A percentile compares a stretch with the other conserved stretches of the same genome.
These are phyloP conservation scores for Dinomys branickii DNA, from an alignment of 2,113 vertebrate species.

Conservation along the genomic window DNA sequence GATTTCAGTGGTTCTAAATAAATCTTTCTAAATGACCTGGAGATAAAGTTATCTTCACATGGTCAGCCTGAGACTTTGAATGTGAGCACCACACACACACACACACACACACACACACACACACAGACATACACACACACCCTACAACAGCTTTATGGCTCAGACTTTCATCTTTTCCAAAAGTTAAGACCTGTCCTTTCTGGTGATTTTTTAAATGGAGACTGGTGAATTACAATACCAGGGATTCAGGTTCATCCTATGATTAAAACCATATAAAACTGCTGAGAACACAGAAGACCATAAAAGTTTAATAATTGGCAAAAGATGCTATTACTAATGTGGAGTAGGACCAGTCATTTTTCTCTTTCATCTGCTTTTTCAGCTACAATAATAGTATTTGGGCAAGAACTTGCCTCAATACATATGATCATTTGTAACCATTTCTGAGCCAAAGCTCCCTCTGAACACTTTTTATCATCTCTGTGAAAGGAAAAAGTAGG, in stretches of 20 bases:
- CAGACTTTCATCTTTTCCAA: not conserved
- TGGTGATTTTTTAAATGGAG: not conserved
- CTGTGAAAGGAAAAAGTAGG: not conserved
- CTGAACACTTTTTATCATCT: not conserved
- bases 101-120: not conserved
- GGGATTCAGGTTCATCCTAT: not conserved
- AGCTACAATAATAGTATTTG: not conserved
- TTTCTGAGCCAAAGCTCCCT: not conserved
- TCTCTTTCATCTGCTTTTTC: not conserved
- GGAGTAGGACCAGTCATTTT: not conserved
- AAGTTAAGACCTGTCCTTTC: not conserved
- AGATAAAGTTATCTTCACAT: not conserved
- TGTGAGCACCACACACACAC: not conserved
- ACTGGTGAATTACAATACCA: not conserved
- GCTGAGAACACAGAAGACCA: not conserved
- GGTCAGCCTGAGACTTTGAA: not conserved
- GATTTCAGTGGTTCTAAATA: conserved; percentile 39
- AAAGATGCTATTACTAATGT: not conserved
- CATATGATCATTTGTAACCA: not conserved
- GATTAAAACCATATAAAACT: not conserved
- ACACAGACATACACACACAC: not conserved
- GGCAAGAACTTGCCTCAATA: not conserved
- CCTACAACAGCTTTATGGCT: not conserved
- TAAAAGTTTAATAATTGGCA: not conserved
- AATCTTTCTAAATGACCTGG: conserved; percentile 35